Percentiles rank a stretch among this genome's conserved stretches.
Conservation (phyloP, 2,797 vertebrate species). For the Peromyscus eremicus region DNA sequence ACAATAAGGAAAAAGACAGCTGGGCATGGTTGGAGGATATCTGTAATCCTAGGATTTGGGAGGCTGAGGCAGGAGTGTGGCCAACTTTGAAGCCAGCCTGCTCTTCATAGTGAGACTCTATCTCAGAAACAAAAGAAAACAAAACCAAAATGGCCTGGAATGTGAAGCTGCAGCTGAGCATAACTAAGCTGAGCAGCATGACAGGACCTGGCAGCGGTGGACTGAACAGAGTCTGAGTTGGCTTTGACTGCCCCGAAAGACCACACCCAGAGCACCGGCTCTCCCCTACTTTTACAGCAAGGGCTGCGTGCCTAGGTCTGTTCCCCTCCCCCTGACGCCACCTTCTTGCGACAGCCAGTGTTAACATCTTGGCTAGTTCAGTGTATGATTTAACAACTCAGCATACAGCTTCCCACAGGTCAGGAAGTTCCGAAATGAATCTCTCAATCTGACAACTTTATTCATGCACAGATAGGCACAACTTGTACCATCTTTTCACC, state of each 20-base stretch:
- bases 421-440: not conserved
- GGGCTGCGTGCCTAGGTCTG: accelerated
- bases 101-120: not conserved
- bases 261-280: not conserved
- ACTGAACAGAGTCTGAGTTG: not conserved
- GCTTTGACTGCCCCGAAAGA: not conserved
- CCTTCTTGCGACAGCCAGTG: not conserved
- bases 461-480: not conserved
- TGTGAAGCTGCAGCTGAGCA: not conserved
- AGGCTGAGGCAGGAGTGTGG: not conserved
- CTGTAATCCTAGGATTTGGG: not conserved
- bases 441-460: not conserved
- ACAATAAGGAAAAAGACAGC: not conserved
- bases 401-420: no score
- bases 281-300: not conserved
- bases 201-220: not conserved
- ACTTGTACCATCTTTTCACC: not conserved
- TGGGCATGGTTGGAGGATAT: not conserved
- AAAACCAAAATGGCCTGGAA: not conserved
- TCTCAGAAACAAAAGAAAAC: not conserved
- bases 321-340: not conserved
- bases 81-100: not conserved
- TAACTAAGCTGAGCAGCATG: not conserved
- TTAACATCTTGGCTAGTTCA: not conserved
- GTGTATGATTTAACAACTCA: not conserved